Evolutionary conservation across 92 coral and sea anemone species (phyloP), one percentile per base, ranked within the genome.

Genomic region (Micromussa lordhowensis): DNA sequence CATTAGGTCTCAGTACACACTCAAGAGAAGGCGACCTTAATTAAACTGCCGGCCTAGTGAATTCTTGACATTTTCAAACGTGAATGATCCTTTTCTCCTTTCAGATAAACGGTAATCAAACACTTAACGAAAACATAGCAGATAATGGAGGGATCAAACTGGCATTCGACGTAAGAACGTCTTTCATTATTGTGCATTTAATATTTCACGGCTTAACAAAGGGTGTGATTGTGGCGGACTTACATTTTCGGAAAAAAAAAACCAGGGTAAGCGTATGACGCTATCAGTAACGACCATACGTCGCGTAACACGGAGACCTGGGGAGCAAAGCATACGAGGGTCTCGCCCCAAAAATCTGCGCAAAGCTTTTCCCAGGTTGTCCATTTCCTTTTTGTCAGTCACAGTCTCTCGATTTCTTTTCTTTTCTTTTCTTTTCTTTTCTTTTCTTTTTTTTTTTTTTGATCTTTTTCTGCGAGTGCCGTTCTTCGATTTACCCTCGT

Each of bases 141-240:
- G 94, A 91, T 51, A 91, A 88, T 48, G 94, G 94, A 66, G 94
- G 94, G 17, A 83, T 91, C 80, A 91, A 91, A 82, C 53, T 91
- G n/a, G 94, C 94, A 26, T 88, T 87, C 82, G 80, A 84, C 7
- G 94, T 88, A 78, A 82, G 87, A 53, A 13, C 28, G 2, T 64
- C 69, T 64, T 64, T 64, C 61, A 19, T 0, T 8, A n/a, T 4
- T n/a, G 30, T 59, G 66, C 0, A 24, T 59, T 21, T 17, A 0
- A 61, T 22, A 18, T 22, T 61, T n/a, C 11, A n/a, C n/a, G n/a
- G n/a, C 21, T 63, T 63, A 6, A 63, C 31, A 8, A 63, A 24
- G 1, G 28, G 2, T 24, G 69, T 24, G 69, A 24, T 63, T 63
- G n/a, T 63, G 24, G 7, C 19, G 30, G 69, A 5, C 69, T 13